Base-by-base conservation (phyloP, 2,888 invertebrate genomes). In the Gymnosoma rotundatum region DNA sequence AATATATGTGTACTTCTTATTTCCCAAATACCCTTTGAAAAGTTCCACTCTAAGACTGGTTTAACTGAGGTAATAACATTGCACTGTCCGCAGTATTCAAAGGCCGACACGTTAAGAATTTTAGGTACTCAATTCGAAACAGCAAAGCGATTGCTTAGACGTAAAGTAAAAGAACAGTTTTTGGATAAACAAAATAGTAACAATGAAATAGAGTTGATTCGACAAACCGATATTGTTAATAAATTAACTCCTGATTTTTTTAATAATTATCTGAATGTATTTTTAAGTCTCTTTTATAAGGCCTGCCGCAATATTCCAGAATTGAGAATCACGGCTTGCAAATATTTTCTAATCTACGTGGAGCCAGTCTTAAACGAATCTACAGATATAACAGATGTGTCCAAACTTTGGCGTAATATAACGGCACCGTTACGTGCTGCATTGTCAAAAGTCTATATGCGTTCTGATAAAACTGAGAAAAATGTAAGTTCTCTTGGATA, bases 271-370 rank as follows among this genome's bases (percentile, higher is more conserved):
- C 92, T 98, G 69, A 96, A 95, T 91, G 94, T 97, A 63, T 96
- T 98, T 90, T 93, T 98, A 6, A 96, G 96, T 87, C 96, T 97
- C 50, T 98, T 97, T 92, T 96, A 96, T 89, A 93, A 96, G 88
- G 96, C 95, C 38, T 98, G 98, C 92, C 94, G 97, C 25, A 97
- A 98, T 93, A 92, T 98, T 66, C 95, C 95, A 32, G 98, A 98
- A 92, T 93, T 98, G 73, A 94, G 95, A 86, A 94, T 97, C 89
- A 95, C 97, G 94, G 96, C 97, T n/a, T 93, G 94, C 87, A 93
- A 94, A 58, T 95, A 95, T 91, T 97, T 97, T 89, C 90, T 93
- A 0, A 95, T 95, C 89, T 98, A 97, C 90, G 94, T 96, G 88
- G 95, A 96, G 88, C 98, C 98, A 0, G 94, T 98, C 21, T 91